phyloP scores from a whole-genome alignment of 2,888 invertebrate genomes.

The Tachina grossa region DNA sequence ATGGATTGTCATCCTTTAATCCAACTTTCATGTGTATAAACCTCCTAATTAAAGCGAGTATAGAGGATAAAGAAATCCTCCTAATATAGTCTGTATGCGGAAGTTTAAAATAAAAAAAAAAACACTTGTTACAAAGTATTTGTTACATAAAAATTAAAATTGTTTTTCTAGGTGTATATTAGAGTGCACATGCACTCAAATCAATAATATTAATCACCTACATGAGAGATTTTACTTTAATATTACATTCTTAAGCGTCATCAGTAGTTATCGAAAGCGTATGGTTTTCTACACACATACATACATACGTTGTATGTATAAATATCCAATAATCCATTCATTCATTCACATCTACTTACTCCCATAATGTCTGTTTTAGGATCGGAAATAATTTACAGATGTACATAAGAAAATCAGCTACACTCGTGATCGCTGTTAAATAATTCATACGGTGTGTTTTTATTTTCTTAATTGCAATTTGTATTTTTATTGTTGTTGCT shows the following conservation, averaged over 20 bases:
- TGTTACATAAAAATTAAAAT: no score
- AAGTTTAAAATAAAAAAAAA: no score
- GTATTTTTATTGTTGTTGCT: slow-evolving; percentile 1
- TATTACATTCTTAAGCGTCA: slow-evolving; percentile 32
- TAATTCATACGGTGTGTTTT: slow-evolving; percentile 24
- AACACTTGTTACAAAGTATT: not conserved
- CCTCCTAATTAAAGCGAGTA: no score
- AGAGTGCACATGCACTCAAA: slow-evolving; percentile 11
- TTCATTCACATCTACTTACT: slow-evolving; percentile 11
- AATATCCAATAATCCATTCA: not conserved
- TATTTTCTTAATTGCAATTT: slow-evolving; percentile 18
- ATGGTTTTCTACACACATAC: no score
- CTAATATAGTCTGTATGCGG: no score
- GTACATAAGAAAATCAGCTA: slow-evolving; percentile 4
- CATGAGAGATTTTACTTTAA: slow-evolving; percentile 12
- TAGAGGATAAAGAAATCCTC: no score
- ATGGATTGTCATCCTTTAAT: no score
- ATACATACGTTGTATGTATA: no score
- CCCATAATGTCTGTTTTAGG: slow-evolving; percentile 37
- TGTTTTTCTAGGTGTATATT: slow-evolving; percentile 11
- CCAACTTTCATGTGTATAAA: no score
- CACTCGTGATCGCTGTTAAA: slow-evolving; percentile 29
- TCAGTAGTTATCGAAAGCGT: slow-evolving; percentile 22
- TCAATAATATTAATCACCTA: slow-evolving; percentile 19
- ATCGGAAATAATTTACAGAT: slow-evolving; percentile 51